These are phyloP conservation scores for Drosophila atroscutellata DNA, from an alignment of 2,888 invertebrate species.

Conservation along the genomic window DNA sequence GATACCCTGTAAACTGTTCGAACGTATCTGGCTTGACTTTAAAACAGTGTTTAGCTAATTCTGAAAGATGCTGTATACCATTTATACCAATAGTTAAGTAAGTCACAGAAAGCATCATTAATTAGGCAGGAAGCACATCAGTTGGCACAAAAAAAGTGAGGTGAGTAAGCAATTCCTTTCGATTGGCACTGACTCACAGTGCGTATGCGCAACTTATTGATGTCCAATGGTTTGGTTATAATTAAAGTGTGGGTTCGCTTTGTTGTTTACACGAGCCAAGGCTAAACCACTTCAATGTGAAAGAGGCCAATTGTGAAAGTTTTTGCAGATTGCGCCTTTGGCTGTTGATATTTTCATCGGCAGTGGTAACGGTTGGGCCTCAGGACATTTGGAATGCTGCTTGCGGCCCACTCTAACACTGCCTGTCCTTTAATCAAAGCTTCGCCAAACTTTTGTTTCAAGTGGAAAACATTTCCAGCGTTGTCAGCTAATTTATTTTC, in stretches of 20 bases:
- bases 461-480: conserved; percentile 10
- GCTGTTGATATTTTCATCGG: conserved; percentile 23
- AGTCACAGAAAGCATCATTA: not conserved
- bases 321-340: conserved; percentile 31
- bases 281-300: not conserved
- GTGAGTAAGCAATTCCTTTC: not conserved
- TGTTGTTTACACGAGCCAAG: not conserved
- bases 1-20: not conserved
- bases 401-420: conserved; percentile 17
- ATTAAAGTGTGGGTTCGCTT: not conserved
- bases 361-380: conserved; percentile 43
- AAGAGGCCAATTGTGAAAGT: conserved; percentile 28
- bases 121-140: not conserved
- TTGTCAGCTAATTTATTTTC: conserved; percentile 13
- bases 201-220: conserved; percentile 45
- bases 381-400: conserved; percentile 41
- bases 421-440: conserved; percentile 13
- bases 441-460: conserved; percentile 7
- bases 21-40: not conserved
- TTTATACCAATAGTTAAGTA: not conserved
- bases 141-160: not conserved
- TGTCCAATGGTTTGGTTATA: not conserved
- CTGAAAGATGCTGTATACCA: not conserved
- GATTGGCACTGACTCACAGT: not conserved
- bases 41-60: not conserved